Conservation (phyloP, 2,888 invertebrate species). For the Druceiella hillmani region DNA sequence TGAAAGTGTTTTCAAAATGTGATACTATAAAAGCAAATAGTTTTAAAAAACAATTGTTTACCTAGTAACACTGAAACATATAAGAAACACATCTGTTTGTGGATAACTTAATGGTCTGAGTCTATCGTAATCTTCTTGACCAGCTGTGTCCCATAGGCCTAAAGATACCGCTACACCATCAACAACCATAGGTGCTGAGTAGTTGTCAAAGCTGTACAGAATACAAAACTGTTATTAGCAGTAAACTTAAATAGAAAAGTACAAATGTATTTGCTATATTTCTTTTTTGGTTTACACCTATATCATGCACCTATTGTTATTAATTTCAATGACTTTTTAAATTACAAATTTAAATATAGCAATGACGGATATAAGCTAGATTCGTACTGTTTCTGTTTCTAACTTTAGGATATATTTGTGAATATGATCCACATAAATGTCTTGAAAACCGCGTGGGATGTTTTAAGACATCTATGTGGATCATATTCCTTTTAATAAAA, state of each 20-base stretch:
- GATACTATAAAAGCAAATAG: not conserved
- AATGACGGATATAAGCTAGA: too few relatives aligned
- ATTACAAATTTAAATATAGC: too few relatives aligned
- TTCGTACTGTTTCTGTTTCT: too few relatives aligned
- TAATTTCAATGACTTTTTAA: too few relatives aligned
- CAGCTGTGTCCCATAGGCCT: slow-evolving; percentile 98
- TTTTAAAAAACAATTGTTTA: slow-evolving; percentile 24
- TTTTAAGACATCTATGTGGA: too few relatives aligned
- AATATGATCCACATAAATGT: too few relatives aligned
- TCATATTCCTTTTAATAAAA: too few relatives aligned
- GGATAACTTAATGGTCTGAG: slow-evolving; percentile 95
- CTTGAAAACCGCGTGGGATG: too few relatives aligned
- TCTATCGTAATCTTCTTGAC: slow-evolving; percentile 96
- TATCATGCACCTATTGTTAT: too few relatives aligned
- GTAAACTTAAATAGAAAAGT: too few relatives aligned
- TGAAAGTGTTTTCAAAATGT: not conserved
- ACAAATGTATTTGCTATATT: too few relatives aligned
- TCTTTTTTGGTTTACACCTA: too few relatives aligned
- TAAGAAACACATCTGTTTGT: slow-evolving; percentile 98
- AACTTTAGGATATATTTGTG: not conserved
- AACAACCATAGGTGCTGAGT: slow-evolving; percentile 97
- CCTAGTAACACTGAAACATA: slow-evolving; percentile 96
- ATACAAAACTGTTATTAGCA: slow-evolving; percentile 8
- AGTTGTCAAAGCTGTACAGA: slow-evolving; percentile 87
- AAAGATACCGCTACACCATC: slow-evolving; percentile 96